These are phyloP conservation scores for Arnoldichthys spilopterus DNA, from an alignment of 2,797 vertebrate species.

Conservation along the genomic window DNA sequence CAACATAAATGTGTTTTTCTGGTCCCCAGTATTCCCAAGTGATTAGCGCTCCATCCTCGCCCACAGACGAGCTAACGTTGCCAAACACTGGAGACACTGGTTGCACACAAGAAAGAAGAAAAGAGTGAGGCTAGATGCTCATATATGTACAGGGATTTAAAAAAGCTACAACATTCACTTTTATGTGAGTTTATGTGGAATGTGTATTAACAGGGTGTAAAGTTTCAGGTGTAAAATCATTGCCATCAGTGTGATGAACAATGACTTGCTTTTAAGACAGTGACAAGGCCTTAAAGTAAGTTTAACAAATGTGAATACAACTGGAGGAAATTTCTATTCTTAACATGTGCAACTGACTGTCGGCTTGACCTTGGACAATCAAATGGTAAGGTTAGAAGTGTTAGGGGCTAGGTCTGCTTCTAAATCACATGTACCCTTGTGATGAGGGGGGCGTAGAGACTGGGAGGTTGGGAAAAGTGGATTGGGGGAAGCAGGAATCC, in stretches of 20 bases:
- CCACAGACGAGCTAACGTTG: constrained; percentile 84
- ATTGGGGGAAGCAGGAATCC: constrained; percentile 75
- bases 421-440: constrained; percentile 80
- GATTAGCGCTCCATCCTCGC: constrained; percentile 88
- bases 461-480: constrained; percentile 77
- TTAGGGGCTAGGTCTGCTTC: constrained; percentile 55
- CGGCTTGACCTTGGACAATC: background rate
- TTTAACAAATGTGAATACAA: background rate
- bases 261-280: background rate
- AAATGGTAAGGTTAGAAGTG: constrained; percentile 42
- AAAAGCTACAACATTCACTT: background rate
- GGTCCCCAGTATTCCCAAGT: constrained; percentile 95
- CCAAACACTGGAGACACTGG: constrained; percentile 83
- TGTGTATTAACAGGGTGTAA: background rate
- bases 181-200: background rate
- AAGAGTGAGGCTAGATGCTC: constrained; percentile 56
- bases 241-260: constrained; percentile 2
- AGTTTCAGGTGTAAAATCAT: background rate
- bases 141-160: background rate
- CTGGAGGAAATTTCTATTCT: background rate
- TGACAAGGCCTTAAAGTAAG: background rate
- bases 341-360: background rate
- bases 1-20: constrained; percentile 91
- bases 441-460: constrained; percentile 74
- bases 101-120: constrained; percentile 80